phyloP scores from a whole-genome alignment of 2,888 invertebrate genomes.

The Strigamia maritima region DNA sequence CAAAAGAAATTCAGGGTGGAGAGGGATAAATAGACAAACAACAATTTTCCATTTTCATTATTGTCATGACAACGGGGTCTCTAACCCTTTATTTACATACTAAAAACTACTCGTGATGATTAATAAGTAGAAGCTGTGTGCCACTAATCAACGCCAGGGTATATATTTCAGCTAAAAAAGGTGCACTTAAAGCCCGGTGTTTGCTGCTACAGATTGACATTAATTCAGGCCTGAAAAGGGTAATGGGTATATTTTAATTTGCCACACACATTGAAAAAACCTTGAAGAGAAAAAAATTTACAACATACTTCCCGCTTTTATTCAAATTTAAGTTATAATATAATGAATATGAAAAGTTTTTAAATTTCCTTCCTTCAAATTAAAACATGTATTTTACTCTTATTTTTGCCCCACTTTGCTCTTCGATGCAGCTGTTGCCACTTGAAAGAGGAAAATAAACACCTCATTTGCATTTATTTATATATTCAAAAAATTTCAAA shows the following conservation, averaged over 20 bases:
- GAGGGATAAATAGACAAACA: neutral
- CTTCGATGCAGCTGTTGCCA: neutral
- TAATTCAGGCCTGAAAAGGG: neutral
- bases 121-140: neutral
- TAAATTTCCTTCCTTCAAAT: neutral
- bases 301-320: neutral
- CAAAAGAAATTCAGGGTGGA: constrained; percentile 1
- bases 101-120: neutral
- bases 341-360: neutral
- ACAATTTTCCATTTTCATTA: constrained; percentile 1
- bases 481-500: neutral
- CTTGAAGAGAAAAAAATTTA: no score
- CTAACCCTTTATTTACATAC: neutral
- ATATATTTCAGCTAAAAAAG: neutral
- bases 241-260: no score
- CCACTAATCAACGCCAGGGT: neutral
- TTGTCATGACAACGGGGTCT: neutral
- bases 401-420: constrained; percentile 17
- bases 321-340: neutral
- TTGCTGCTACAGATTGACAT: neutral
- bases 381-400: neutral
- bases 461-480: constrained; percentile 26
- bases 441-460: constrained; percentile 18
- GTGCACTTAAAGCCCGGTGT: neutral
- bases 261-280: no score